Evolutionary conservation across 2,888 invertebrate genomes (phyloP), one percentile per base, ranked within the genome.

Genomic region (Machimus atricapillus): DNA sequence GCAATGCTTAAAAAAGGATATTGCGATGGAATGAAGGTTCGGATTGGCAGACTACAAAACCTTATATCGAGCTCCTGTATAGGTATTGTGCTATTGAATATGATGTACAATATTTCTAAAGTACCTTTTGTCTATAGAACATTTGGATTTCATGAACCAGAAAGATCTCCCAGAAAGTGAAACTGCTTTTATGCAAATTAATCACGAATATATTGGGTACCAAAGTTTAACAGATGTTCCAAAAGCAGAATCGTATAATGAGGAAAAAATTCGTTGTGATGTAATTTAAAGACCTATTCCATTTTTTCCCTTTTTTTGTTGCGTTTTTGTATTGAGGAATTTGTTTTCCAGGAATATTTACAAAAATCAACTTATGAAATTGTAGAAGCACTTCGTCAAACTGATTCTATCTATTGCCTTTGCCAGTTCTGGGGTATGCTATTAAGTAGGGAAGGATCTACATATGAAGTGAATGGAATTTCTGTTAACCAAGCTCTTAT

Each of bases 61-160:
- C 94, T 99, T 86, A 97, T 99, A 89, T 97, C 98, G n/a, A 98
- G 99, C 90, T 98, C 99, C 6, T 99, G 99, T 91, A 97, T 98
- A 91, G 97, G 97, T 96, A 40, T 8, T 16, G 8, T 46, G 27
- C 46, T 31, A 37, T 73, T n/a, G 8, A 16, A 31, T 85, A 78
- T 87, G 19, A 16, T 73, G 19, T 2, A 40, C 16, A 52, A 34
- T 27, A 73, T 52, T 9, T 34, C 46, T 23, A 5, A 3, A 12
- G 12, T 27, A 46, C 31, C 58, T 43, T 34, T 78, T 23, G 66
- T 77, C 83, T 88, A 46, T 87, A 95, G 99, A 99, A 92, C 99
- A 99, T 93, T 94, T 99, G 92, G 99, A 99, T 93, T 99, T 99
- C 92, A 96, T 99, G 95, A 97, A 96, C 91, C 96, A 96, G 90